phyloP scores from a whole-genome alignment of 2,888 invertebrate species.

The Syrista parreyssii region DNA sequence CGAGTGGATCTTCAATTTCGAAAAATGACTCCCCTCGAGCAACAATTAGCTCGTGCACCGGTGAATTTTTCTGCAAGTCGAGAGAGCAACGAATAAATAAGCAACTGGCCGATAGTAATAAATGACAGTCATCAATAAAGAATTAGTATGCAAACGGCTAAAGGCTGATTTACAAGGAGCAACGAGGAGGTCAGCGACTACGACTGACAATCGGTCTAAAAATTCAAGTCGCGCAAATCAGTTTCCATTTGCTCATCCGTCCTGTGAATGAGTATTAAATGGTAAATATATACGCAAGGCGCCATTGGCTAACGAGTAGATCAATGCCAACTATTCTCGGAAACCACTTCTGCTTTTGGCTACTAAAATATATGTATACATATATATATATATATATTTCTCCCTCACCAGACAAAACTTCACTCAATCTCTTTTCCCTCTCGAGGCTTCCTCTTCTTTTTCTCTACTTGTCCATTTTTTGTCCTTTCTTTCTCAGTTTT shows the following conservation, averaged over 20 bases:
- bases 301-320: too few species aligned
- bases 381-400: too few species aligned
- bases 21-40: conserved; percentile 56
- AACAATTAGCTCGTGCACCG: conserved; percentile 48
- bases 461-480: not conserved
- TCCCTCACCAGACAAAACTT: too few species aligned
- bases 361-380: too few species aligned
- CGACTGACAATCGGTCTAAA: not conserved
- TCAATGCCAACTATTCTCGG: too few species aligned
- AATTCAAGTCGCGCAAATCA: conserved; percentile 26
- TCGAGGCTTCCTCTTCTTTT: too few species aligned
- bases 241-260: conserved; percentile 27
- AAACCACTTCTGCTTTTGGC: too few species aligned
- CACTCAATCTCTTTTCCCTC: too few species aligned
- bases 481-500: not conserved
- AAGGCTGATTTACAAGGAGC: not conserved
- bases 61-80: conserved; percentile 31
- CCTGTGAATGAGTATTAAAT: too few species aligned
- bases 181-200: not conserved
- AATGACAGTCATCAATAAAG: conserved; percentile 57
- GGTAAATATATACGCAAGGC: too few species aligned
- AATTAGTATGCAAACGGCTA: conserved; percentile 45
- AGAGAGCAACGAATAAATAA: conserved; percentile 10
- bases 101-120: conserved; percentile 45
- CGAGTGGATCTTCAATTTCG: conserved; percentile 28